phyloP scores from a whole-genome alignment of 2,113 vertebrate species.

The Trogon melanurus region DNA sequence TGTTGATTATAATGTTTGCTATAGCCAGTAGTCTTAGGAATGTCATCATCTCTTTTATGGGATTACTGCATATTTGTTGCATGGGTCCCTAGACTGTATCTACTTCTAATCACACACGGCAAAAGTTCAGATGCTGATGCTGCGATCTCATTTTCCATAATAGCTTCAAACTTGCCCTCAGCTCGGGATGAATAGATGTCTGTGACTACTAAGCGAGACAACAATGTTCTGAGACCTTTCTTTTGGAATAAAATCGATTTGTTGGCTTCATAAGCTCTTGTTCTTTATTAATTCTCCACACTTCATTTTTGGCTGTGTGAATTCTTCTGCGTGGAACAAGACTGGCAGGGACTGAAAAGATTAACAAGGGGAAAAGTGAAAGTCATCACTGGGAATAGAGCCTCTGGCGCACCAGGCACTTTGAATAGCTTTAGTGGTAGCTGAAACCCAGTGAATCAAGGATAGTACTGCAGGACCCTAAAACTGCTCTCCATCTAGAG shows the following conservation, averaged over 20 bases:
- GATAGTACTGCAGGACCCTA: not conserved
- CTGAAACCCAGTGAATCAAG: not conserved
- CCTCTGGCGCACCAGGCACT: not conserved
- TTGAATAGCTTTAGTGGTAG: not conserved
- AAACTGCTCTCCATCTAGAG: not conserved
- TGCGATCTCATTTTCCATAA: not conserved
- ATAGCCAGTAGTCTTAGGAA: not conserved
- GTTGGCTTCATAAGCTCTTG: not conserved
- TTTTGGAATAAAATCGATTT: slow-evolving; percentile 16
- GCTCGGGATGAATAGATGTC: not conserved
- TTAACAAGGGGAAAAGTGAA: not conserved
- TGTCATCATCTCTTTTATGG: not conserved
- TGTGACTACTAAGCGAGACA: not conserved
- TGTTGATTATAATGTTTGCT: not conserved
- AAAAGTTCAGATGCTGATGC: slow-evolving; percentile 6
- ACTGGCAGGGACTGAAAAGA: not conserved
- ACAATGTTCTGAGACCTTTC: not conserved
- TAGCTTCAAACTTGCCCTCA: slow-evolving; percentile 1
- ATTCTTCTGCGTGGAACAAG: not conserved
- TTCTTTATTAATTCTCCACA: slow-evolving; percentile 26
- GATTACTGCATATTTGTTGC: not conserved
- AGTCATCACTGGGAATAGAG: not conserved
- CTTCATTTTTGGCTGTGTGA: not conserved
- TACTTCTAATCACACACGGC: not conserved
- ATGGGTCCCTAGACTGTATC: not conserved